Evolutionary conservation across 2,888 invertebrate species (phyloP).

Genomic region (Drosophila parthenogenetica): DNA sequence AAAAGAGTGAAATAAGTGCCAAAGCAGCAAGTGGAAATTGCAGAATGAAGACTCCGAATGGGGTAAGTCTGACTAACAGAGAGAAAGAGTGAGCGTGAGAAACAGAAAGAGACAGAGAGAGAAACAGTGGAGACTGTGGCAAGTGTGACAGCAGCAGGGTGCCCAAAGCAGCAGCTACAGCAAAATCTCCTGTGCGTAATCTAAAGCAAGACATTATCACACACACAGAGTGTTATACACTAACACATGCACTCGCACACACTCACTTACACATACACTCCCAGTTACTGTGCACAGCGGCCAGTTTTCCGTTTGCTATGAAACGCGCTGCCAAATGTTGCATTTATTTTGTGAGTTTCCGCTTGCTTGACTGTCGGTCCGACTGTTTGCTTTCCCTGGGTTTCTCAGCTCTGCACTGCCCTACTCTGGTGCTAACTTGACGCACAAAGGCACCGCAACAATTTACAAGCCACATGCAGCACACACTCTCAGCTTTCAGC

Average conservation of each 20-base stretch:
- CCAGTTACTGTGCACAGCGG: conserved; percentile 45
- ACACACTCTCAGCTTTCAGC: background rate
- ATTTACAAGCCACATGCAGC: conserved; percentile 45
- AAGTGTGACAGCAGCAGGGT: conserved; percentile 57
- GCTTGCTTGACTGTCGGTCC: conserved; percentile 45
- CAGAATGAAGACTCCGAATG: conserved; percentile 48
- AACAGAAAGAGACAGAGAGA: background rate
- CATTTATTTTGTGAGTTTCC: conserved; percentile 81
- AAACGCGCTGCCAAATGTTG: conserved; percentile 81
- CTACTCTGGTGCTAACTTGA: conserved; percentile 22
- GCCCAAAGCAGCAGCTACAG: conserved; percentile 32
- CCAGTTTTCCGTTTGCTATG: conserved; percentile 76
- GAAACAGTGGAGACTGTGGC: conserved; percentile 14
- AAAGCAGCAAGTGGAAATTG: conserved; percentile 69
- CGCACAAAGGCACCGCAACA: conserved; percentile 45
- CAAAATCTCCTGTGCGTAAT: conserved; percentile 44
- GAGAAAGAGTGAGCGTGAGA: background rate
- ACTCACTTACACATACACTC: conserved; percentile 10
- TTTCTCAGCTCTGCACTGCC: background rate
- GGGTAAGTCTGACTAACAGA: conserved; percentile 24
- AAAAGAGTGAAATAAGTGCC: conserved; percentile 40
- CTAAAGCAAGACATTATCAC: conserved; percentile 52
- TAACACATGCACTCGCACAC: conserved; percentile 20
- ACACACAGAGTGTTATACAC: conserved; percentile 9
- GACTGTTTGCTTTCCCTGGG: conserved; percentile 23